Conservation (phyloP, 2,888 invertebrate species). For the Syritta pipiens region DNA sequence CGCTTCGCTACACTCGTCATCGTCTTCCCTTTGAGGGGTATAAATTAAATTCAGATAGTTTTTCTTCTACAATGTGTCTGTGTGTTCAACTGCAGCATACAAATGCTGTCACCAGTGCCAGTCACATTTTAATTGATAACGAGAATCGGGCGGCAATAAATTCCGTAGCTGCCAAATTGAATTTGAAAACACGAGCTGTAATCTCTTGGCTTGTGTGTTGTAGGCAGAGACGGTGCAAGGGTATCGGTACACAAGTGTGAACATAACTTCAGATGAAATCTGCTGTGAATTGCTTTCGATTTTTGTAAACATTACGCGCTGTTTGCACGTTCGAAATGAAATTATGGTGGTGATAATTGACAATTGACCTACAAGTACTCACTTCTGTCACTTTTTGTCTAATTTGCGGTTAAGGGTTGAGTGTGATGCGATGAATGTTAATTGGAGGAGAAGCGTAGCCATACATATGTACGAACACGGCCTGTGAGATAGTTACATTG, state of each 20-base stretch:
- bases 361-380: conserved; percentile 56
- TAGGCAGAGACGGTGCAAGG: not conserved
- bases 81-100: not conserved
- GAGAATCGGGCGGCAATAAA: conserved; percentile 52
- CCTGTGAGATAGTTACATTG: not conserved
- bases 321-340: conserved; percentile 38
- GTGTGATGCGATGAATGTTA: conserved; percentile 37
- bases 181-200: conserved; percentile 56
- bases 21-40: not conserved
- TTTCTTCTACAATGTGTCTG: conserved; percentile 18
- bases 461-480: too few relatives aligned
- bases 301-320: not conserved
- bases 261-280: conserved; percentile 46
- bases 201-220: conserved; percentile 3
- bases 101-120: conserved; percentile 29
- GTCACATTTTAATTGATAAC: conserved; percentile 56
- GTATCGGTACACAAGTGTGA: conserved; percentile 13
- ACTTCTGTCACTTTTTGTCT: conserved; percentile 54
- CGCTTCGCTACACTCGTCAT: not conserved
- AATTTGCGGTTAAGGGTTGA: conserved; percentile 52
- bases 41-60: conserved; percentile 62
- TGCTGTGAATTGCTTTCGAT: conserved; percentile 34
- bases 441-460: conserved; percentile 7
- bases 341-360: conserved; percentile 61
- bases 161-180: conserved; percentile 58